These are phyloP conservation scores for Echiichthys vipera DNA, from an alignment of 2,797 vertebrate species.

Conservation along the genomic window DNA sequence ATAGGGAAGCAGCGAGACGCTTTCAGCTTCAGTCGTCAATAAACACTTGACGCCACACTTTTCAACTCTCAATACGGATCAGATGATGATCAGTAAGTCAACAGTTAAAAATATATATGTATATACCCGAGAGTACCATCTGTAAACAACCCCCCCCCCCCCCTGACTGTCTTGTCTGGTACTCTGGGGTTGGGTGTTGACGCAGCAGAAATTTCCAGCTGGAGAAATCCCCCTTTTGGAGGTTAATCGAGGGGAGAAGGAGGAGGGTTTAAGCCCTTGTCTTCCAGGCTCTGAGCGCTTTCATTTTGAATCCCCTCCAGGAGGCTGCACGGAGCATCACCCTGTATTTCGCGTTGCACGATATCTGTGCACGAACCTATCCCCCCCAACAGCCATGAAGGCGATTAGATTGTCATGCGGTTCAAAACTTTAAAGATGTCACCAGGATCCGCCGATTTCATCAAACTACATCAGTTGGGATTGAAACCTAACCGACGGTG, in stretches of 20 bases:
- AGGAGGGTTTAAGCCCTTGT: constrained; percentile 81
- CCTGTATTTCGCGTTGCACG: constrained; percentile 41
- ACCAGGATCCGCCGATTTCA: constrained; percentile 36
- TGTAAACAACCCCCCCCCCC: constrained; percentile 46
- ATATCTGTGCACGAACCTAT: constrained; percentile 38
- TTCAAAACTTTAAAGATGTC: constrained; percentile 71
- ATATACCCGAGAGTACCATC: constrained; percentile 45
- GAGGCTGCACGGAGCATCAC: constrained; percentile 60
- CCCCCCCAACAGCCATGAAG: constrained; percentile 17
- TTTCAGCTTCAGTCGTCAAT: constrained; percentile 45
- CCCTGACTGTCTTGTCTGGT: constrained; percentile 70
- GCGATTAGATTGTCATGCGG: constrained; percentile 32
- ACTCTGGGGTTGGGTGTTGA: constrained; percentile 90
- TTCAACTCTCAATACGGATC: constrained; percentile 65
- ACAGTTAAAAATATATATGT: constrained; percentile 14
- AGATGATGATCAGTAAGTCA: constrained; percentile 55
- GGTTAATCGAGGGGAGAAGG: constrained; percentile 84
- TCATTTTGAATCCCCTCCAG: constrained; percentile 75
- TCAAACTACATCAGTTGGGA: constrained; percentile 39
- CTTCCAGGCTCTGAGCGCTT: constrained; percentile 63
- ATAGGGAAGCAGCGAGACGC: constrained; percentile 44
- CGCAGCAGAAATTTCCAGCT: constrained; percentile 95
- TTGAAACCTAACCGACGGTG: background rate
- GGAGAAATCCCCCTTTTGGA: constrained; percentile 92
- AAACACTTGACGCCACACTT: constrained; percentile 71